These are phyloP conservation scores for Aldrovandia affinis DNA, from an alignment of 2,797 vertebrate species.

Conservation along the genomic window DNA sequence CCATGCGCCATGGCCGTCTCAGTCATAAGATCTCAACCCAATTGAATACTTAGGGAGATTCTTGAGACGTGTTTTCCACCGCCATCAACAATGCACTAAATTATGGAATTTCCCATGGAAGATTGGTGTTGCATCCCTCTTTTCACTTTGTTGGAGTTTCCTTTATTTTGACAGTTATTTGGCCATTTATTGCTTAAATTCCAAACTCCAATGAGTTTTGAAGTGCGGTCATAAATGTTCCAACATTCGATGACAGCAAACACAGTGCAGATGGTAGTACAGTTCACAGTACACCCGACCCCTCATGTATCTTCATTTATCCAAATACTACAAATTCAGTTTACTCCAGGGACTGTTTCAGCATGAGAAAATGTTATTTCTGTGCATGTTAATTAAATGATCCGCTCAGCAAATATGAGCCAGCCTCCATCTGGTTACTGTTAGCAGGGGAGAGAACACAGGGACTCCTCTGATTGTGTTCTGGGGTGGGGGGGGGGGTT, in stretches of 20 bases:
- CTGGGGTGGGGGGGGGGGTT: not conserved
- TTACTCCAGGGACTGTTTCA: not conserved
- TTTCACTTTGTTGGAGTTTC: no score
- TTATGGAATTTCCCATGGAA: no score
- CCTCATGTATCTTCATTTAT: not conserved
- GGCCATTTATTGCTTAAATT: no score
- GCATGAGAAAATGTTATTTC: not conserved
- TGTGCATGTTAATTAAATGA: not conserved
- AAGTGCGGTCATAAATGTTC: not conserved
- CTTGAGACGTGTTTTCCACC: no score
- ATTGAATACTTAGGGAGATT: no score
- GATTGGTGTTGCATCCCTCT: no score
- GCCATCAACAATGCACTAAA: no score
- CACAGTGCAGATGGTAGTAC: not conserved
- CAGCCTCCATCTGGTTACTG: conserved; percentile 2
- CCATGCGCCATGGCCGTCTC: no score
- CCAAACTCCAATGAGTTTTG: not conserved
- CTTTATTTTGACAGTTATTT: no score
- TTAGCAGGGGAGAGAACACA: not conserved
- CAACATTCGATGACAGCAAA: not conserved
- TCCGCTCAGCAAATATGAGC: not conserved
- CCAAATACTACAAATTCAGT: not conserved
- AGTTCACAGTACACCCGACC: not conserved
- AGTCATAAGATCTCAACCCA: no score
- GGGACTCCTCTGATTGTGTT: not conserved